Conservation (phyloP, 1,140 invertebrate species). For the Tetramorium alpestre region DNA sequence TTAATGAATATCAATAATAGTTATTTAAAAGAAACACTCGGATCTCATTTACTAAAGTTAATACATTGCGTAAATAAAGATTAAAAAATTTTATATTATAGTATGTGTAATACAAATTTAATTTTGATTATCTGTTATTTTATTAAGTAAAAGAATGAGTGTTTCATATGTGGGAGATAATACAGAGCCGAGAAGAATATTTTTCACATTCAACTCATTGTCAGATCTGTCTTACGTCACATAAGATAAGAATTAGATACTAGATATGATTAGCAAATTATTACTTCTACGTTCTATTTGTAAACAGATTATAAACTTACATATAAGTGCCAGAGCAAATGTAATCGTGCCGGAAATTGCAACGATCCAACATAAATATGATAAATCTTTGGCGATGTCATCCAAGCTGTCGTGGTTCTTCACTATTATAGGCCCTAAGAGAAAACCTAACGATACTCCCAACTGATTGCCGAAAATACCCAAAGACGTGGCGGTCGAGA, state of each 20-base stretch:
- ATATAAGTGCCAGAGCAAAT: conserved; percentile 87
- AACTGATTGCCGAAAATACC: conserved; percentile 93
- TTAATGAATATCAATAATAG: background rate
- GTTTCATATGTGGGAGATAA: background rate
- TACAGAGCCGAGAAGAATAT: background rate
- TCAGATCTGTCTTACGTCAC: background rate
- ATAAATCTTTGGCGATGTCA: conserved; percentile 81
- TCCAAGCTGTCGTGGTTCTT: conserved; percentile 82
- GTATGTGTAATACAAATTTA: background rate
- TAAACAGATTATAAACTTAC: conserved; percentile 83
- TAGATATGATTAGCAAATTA: background rate
- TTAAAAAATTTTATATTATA: conserved; percentile 9
- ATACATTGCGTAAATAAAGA: background rate
- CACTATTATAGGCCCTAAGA: conserved; percentile 84
- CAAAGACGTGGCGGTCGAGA: conserved; percentile 91
- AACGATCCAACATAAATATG: conserved; percentile 83
- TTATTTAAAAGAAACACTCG: background rate
- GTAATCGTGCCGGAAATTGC: conserved; percentile 87
- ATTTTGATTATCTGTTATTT: background rate
- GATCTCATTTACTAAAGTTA: background rate
- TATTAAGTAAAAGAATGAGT: background rate
- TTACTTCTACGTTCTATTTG: background rate
- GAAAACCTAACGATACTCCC: conserved; percentile 82
- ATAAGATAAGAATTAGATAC: background rate
- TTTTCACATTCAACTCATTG: background rate